Percentiles rank a stretch among this genome's conserved stretches.
These are phyloP conservation scores for Lampris megalopsis DNA, from an alignment of 2,113 vertebrate genomes.

Conservation along the genomic window DNA sequence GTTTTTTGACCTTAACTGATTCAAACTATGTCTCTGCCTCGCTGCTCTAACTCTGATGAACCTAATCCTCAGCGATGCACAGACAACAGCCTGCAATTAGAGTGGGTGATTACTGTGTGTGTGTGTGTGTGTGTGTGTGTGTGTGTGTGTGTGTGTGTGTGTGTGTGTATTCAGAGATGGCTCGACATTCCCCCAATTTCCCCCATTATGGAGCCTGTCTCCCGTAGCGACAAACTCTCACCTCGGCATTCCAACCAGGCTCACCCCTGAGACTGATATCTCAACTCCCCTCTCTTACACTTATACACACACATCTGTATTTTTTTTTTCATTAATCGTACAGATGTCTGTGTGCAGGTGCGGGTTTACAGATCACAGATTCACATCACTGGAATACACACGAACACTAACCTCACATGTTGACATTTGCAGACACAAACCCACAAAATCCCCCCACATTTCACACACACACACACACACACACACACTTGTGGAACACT, in stretches of 20 bases:
- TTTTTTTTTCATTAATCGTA: too few species aligned
- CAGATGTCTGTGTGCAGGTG: too few species aligned
- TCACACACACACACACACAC: neutral
- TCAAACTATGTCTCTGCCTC: conserved; percentile 40
- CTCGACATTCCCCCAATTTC: conserved; percentile 56
- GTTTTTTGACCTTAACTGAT: conserved; percentile 56
- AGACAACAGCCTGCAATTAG: conserved; percentile 45
- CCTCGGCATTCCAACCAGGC: conserved; percentile 50
- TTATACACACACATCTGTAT: neutral
- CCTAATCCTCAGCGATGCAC: conserved; percentile 60
- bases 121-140: conserved; percentile 7
- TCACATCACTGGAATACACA: too few species aligned
- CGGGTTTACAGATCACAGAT: too few species aligned
- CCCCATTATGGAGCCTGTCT: conserved; percentile 27
- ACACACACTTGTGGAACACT: neutral
- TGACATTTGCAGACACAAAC: too few species aligned
- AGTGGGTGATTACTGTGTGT: neutral
- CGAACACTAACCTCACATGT: too few species aligned
- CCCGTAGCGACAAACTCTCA: conserved; percentile 50
- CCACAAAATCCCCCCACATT: too few species aligned
- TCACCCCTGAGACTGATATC: conserved; percentile 31
- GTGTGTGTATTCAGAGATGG: conserved; percentile 42
- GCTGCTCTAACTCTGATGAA: conserved; percentile 36
- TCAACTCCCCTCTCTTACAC: neutral
- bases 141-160: conserved; percentile 13